Evolutionary conservation across 2,113 vertebrate genomes (phyloP).

Genomic region (Butorides virescens): DNA sequence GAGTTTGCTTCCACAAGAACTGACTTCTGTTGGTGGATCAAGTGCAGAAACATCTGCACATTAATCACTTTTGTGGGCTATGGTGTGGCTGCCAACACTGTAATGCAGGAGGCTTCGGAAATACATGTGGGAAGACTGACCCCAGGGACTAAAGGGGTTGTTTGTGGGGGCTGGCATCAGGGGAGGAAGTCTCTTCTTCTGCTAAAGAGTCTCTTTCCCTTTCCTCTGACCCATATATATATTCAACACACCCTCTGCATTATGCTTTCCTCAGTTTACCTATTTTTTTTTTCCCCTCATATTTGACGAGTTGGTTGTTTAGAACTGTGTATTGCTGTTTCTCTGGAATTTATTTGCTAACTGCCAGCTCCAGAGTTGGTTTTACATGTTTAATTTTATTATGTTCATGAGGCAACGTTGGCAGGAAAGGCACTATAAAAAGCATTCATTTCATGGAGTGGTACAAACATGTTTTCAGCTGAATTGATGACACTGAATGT

Average conservation of each 20-base stretch:
- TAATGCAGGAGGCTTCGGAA: background rate
- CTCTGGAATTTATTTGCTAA: constrained; percentile 1
- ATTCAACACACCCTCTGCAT: accelerated
- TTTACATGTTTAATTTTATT: constrained; percentile 59
- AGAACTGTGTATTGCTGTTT: background rate
- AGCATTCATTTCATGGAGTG: constrained; percentile 42
- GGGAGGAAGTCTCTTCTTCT: background rate
- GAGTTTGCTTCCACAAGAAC: background rate
- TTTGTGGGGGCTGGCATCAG: background rate
- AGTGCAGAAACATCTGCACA: background rate
- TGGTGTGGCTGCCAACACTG: background rate
- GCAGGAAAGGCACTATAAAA: constrained; percentile 54
- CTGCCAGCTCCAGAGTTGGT: constrained; percentile 9
- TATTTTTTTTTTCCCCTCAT: background rate
- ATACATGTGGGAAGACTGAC: background rate
- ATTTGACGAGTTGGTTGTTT: background rate
- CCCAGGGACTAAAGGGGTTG: background rate
- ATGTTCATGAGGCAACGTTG: constrained; percentile 39
- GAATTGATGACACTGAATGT: constrained; percentile 66
- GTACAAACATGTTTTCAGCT: constrained; percentile 67
- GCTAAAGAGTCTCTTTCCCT: background rate
- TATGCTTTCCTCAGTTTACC: background rate
- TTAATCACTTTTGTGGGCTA: background rate
- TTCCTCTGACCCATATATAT: background rate
- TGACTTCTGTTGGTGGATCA: background rate